A percentile compares a stretch with the other conserved stretches of the same genome.
Evolutionary conservation across 2,113 vertebrate genomes (phyloP).

Genomic region (Hucho hucho): DNA sequence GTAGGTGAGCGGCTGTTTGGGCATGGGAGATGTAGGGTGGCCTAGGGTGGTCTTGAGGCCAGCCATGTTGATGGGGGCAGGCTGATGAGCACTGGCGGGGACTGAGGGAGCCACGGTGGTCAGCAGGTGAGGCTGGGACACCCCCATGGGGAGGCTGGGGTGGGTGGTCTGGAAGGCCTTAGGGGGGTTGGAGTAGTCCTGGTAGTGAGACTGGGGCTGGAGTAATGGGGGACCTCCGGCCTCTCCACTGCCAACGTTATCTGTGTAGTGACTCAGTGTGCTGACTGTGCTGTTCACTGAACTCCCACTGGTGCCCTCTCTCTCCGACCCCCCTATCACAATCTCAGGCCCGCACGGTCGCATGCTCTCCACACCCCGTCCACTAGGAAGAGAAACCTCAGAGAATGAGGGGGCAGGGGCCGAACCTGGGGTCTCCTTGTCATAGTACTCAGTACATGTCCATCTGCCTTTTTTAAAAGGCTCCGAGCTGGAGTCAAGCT

Average conservation of each 20-base stretch:
- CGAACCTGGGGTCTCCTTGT: constrained; percentile 82
- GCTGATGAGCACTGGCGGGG: constrained; percentile 72
- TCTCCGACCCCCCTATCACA: constrained; percentile 73
- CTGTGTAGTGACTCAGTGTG: constrained; percentile 90
- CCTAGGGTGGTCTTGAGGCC: constrained; percentile 77
- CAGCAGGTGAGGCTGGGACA: constrained; percentile 85
- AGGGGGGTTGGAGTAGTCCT: constrained; percentile 81
- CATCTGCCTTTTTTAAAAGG: constrained; percentile 96
- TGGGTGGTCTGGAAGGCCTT: constrained; percentile 72
- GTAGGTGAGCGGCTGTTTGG: constrained; percentile 85
- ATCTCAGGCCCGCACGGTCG: constrained; percentile 82
- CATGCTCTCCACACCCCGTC: constrained; percentile 79
- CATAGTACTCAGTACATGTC: constrained; percentile 96
- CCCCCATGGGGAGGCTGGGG: constrained; percentile 76
- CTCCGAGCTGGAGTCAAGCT: constrained; percentile 96
- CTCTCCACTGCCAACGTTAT: constrained; percentile 88
- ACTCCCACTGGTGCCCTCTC: constrained; percentile 88
- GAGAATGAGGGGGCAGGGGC: constrained; percentile 57
- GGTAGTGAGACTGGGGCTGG: constrained; percentile 76
- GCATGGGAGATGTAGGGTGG: constrained; percentile 70
- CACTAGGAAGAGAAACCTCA: constrained; percentile 73
- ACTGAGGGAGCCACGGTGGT: constrained; percentile 70
- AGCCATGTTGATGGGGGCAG: constrained; percentile 68
- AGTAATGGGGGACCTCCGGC: constrained; percentile 73
- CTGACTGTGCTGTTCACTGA: constrained; percentile 80